These are phyloP conservation scores for Leptodactylus fallax DNA, from an alignment of 2,797 vertebrate species.

Conservation along the genomic window DNA sequence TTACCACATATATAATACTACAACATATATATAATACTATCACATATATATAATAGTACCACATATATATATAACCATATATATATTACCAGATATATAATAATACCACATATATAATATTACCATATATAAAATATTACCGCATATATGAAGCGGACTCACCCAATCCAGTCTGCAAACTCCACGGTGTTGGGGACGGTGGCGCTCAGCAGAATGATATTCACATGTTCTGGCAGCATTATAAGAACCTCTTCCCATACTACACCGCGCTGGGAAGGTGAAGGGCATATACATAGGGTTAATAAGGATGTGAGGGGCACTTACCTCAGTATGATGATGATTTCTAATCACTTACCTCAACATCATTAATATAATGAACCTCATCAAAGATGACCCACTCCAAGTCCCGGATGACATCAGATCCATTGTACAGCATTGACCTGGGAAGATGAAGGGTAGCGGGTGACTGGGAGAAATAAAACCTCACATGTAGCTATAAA, in stretches of 20 bases:
- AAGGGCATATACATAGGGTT: neutral
- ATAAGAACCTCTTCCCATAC: slow-evolving; percentile 96
- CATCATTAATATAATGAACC: slow-evolving; percentile 93
- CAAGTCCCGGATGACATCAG: slow-evolving; percentile 90
- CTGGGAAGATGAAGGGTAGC: slow-evolving; percentile 67
- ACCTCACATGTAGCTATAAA: no score
- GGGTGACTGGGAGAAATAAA: neutral
- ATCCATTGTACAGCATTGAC: slow-evolving; percentile 95
- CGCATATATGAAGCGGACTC: slow-evolving; percentile 10
- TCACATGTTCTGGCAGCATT: slow-evolving; percentile 93
- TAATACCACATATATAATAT: no score
- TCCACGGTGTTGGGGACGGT: slow-evolving; percentile 91
- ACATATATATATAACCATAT: no score
- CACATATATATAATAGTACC: no score
- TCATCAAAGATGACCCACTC: slow-evolving; percentile 97
- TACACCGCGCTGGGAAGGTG: slow-evolving; percentile 87
- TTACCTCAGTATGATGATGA: neutral
- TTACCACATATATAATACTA: no score
- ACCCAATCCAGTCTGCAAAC: slow-evolving; percentile 96
- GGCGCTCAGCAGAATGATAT: slow-evolving; percentile 91
- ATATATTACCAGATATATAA: no score
- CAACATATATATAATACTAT: no score
- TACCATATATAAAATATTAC: no score
- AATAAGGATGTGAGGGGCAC: neutral
- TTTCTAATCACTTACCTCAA: slow-evolving; percentile 77